These are phyloP conservation scores for Alaudala cheleensis DNA, from an alignment of 2,113 vertebrate species.

Conservation along the genomic window DNA sequence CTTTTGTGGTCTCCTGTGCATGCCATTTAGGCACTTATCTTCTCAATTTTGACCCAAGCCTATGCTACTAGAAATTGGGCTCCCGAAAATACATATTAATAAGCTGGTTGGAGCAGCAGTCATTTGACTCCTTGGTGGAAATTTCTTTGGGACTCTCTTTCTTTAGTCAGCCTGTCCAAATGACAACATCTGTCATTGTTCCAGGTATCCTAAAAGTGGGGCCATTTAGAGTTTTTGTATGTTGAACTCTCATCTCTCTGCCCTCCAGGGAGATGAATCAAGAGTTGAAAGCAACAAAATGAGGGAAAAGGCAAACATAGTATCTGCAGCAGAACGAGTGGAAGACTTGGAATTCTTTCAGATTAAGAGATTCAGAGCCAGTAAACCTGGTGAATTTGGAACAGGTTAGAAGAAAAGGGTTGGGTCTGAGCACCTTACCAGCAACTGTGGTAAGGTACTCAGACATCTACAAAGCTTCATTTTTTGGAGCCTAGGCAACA, in stretches of 20 bases:
- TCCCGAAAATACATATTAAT: neutral
- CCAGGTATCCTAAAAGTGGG: neutral
- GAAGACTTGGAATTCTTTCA: neutral
- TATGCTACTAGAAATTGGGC: neutral
- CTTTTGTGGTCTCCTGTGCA: accelerated
- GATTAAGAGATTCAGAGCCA: neutral
- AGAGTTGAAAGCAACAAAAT: neutral
- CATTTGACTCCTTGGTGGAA: neutral
- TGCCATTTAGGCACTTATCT: neutral
- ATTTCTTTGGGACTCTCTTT: neutral
- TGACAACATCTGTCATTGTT: neutral
- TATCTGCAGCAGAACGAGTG: neutral
- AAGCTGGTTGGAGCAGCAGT: neutral
- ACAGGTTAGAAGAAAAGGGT: neutral
- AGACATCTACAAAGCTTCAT: neutral
- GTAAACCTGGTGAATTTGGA: neutral
- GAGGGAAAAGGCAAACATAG: neutral
- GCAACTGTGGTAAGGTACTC: neutral
- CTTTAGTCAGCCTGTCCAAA: neutral
- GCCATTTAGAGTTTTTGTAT: neutral
- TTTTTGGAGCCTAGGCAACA: neutral
- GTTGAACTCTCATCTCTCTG: neutral
- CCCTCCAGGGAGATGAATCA: neutral
- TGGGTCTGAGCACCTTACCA: neutral
- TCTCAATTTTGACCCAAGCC: neutral